phyloP scores from a whole-genome alignment of 2,113 vertebrate genomes.

The Cisticola juncidis region DNA sequence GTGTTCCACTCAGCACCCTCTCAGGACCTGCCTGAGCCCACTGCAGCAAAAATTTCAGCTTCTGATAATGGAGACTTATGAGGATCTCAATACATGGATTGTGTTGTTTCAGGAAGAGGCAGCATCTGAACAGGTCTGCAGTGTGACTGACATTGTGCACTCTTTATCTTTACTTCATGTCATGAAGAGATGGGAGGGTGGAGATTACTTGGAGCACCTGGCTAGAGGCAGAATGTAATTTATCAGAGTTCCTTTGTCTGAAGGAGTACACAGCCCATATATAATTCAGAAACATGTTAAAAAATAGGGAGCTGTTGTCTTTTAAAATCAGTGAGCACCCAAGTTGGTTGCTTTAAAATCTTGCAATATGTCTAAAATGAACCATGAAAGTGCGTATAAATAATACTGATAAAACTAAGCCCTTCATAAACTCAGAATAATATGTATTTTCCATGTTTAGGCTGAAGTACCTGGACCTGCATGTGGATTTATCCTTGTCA shows the following conservation, averaged over 20 bases:
- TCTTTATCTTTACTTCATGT: slow-evolving; percentile 26
- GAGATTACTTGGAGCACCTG: neutral
- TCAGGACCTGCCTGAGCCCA: neutral
- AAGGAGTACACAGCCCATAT: neutral
- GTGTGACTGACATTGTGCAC: accelerated
- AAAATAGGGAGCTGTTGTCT: neutral
- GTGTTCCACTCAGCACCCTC: neutral
- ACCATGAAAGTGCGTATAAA: neutral
- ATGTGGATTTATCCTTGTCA: neutral
- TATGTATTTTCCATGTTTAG: neutral
- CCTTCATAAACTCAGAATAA: neutral
- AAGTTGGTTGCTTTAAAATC: neutral
- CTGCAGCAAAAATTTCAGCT: neutral
- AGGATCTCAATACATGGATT: neutral
- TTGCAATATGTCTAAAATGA: neutral
- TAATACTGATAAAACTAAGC: neutral
- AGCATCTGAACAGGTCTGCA: neutral
- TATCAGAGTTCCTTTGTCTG: slow-evolving; percentile 15
- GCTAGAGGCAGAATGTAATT: neutral
- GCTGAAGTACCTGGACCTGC: neutral
- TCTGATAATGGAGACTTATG: neutral
- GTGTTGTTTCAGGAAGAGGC: neutral
- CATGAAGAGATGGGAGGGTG: neutral
- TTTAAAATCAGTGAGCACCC: neutral
- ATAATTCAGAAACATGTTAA: neutral